Percentiles rank a stretch among this genome's conserved stretches.
phyloP scores from a whole-genome alignment of 2,888 invertebrate species.

The Cabera pusaria region DNA sequence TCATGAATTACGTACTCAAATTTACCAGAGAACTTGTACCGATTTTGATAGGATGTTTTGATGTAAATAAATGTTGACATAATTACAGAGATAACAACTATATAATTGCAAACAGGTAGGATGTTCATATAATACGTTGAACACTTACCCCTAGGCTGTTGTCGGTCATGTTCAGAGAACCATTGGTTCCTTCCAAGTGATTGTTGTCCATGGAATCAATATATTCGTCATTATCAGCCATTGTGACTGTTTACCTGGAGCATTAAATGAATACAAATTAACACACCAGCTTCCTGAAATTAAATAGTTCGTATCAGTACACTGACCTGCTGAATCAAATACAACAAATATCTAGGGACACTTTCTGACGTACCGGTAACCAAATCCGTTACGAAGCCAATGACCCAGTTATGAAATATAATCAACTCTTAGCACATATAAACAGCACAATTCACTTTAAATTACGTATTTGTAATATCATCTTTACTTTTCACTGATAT shows the following conservation, averaged over 20 bases:
- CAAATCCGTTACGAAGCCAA: conserved; percentile 59
- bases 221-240: conserved; percentile 81
- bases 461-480: conserved; percentile 44
- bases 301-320: conserved; percentile 28
- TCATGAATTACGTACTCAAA: too few relatives aligned
- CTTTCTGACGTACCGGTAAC: conserved; percentile 78
- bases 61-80: too few relatives aligned
- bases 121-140: too few relatives aligned
- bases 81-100: too few relatives aligned
- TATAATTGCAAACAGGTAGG: too few relatives aligned
- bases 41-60: too few relatives aligned
- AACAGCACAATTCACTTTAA: conserved; percentile 39
- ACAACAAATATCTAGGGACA: conserved; percentile 38
- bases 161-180: conserved; percentile 80
- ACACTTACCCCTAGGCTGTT: conserved; percentile 73
- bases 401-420: conserved; percentile 69
- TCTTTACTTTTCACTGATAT: conserved; percentile 54
- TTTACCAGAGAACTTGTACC: too few relatives aligned
- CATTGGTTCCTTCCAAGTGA: conserved; percentile 85
- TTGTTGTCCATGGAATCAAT: conserved; percentile 78
- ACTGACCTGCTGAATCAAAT: conserved; percentile 25
- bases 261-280: conserved; percentile 51
- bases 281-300: conserved; percentile 51
- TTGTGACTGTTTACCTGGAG: conserved; percentile 54
- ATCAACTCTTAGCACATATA: conserved; percentile 39